phyloP scores from a whole-genome alignment of 2,113 vertebrate genomes.

The Mustelus asterias region DNA sequence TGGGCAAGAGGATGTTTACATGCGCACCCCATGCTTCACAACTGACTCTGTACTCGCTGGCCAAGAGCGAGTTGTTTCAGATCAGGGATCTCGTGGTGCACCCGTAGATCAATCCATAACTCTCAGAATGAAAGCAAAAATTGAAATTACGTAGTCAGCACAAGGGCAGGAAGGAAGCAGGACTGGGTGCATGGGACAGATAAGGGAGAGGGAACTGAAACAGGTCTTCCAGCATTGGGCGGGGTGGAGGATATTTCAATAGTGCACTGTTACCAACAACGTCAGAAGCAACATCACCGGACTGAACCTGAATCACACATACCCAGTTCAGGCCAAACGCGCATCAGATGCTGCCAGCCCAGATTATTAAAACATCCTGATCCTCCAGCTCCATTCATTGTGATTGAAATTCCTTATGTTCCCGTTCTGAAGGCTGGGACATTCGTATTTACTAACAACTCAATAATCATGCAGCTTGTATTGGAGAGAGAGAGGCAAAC shows the following conservation, averaged over 20 bases:
- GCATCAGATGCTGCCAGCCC: neutral
- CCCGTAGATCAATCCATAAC: neutral
- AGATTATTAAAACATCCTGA: neutral
- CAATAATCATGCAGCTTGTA: neutral
- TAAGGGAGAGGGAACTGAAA: conserved; percentile 14
- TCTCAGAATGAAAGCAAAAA: conserved; percentile 20
- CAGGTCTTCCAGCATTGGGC: neutral
- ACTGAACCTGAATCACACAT: neutral
- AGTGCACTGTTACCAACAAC: neutral
- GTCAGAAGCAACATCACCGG: neutral
- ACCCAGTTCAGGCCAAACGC: neutral
- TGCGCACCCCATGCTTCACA: neutral
- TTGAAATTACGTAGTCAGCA: neutral
- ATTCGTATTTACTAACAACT: neutral
- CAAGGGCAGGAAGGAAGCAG: neutral
- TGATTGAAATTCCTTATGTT: neutral
- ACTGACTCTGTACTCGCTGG: neutral
- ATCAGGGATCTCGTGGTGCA: neutral
- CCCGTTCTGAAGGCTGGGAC: neutral
- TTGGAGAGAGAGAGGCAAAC: neutral
- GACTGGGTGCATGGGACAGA: neutral
- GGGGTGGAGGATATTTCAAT: neutral
- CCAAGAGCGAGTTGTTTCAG: neutral
- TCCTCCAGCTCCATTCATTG: neutral
- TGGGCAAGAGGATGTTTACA: neutral